Base-by-base conservation (phyloP, 2,888 invertebrate species). In the Cephus pulcher region DNA sequence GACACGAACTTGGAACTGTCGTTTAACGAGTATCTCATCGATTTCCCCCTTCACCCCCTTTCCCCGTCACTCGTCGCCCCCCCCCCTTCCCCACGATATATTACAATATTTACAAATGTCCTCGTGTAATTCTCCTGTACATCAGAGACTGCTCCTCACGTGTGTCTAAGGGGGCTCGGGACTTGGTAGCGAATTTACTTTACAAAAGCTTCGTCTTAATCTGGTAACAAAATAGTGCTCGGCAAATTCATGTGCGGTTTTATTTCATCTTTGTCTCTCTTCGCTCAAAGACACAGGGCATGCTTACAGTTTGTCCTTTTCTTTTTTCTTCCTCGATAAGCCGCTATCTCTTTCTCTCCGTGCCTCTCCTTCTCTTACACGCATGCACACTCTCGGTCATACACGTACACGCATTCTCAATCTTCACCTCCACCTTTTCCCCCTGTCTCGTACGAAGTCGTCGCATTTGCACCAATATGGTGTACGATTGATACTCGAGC, bases 391-490 rank as follows among this genome's bases (percentile, higher is more conserved):
- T 56, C 56, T 56, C 56, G 56, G 56, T 23, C 56, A 56, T 1
- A 56, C 56, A 56, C 9, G 23, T 56, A 9, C 56, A 56, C 23
- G 23, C 56, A 56, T 56, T 56, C 56, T 56, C 56, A 56, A 56
- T 4, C 56, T 56, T 23, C 23, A 56, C 23, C 23, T 56, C 56
- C 23, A 56, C 23, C 23, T 56, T 23, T 23, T 56, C 56, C 56
- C 56, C 56, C 9, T 23, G 9, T 56, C 23, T 56, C 56, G 9
- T 56, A 23, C 23, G 23, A 56, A 82, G 73, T 80, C 78, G 78
- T 82, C 56, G 23, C 23, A 56, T 81, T 84, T 85, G 86, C 91
- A 90, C 91, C 91, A 91, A 91, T 91, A 90, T 91, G 91, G 90
- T 90, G 91, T 89, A 90, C 80, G 79, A 78, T 73, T 76, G 77